Evolutionary conservation across 2,797 vertebrate genomes (phyloP).

Genomic region (Mormyrus proboscirostris): DNA sequence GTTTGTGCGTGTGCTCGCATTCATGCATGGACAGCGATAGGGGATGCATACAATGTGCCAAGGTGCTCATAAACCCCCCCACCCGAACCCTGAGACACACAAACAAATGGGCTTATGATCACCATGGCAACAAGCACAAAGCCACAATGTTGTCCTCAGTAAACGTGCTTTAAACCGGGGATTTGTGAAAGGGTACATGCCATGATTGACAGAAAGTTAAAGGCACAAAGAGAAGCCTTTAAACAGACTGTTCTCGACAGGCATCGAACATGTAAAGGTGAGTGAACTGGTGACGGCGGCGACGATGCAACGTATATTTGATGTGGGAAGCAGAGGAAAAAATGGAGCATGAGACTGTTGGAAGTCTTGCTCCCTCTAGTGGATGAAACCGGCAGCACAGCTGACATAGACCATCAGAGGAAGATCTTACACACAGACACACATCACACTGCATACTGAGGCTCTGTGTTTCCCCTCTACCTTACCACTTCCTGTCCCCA

Average conservation of each 20-base stretch:
- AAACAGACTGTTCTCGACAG: background rate
- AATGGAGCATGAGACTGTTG: background rate
- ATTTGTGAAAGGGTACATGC: background rate
- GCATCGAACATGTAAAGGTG: background rate
- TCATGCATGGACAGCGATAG: background rate
- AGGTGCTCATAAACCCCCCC: background rate
- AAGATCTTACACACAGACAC: background rate
- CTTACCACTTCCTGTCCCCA: background rate
- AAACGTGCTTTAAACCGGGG: background rate
- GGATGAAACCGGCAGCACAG: background rate
- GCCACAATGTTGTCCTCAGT: background rate
- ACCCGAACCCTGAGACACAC: background rate
- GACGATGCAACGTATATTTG: background rate
- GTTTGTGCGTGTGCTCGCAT: background rate
- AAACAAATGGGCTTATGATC: background rate
- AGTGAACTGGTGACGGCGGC: background rate
- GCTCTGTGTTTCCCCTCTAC: background rate
- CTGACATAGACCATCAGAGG: background rate
- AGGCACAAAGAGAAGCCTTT: background rate
- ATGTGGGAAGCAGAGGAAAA: background rate
- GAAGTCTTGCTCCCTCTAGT: constrained; percentile 14
- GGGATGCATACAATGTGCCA: background rate
- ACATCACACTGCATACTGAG: background rate
- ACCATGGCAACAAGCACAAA: constrained; percentile 1
- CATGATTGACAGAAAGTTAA: background rate